Evolutionary conservation across 2,888 invertebrate genomes (phyloP), one percentile per base, ranked within the genome.

Genomic region (Reticulitermes lucifugus): DNA sequence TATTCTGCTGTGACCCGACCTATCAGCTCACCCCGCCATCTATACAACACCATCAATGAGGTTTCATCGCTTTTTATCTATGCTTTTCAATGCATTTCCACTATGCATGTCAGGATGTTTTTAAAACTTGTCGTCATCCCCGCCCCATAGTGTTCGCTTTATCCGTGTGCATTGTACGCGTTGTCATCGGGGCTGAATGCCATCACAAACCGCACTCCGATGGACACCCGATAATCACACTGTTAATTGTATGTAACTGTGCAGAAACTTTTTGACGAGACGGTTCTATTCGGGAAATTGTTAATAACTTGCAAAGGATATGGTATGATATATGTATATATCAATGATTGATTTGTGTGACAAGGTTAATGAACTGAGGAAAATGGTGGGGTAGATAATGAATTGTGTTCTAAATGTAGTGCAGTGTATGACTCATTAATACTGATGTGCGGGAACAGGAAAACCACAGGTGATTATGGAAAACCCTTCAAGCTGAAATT

Each of bases 81-180:
- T 46, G 70, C 70, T 70, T 81, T 81, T 81, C 43, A 81, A 81
- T 81, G 81, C 65, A 25, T 81, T 81, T 81, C 81, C 81, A 81
- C 81, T 81, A 70, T 65, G 43, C 81, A 77, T 77, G 77, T 77
- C 77, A 77, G 43, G 46, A n/a, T 77, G 43, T 77, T 77, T 77
- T 41, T 41, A 77, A 77, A 77, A 46, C 77, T 77, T 77, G 77
- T 77, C 43, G 73, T 14, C 71, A 29, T 14, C 73, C 73, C 41
- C 35, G 6, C n/a, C 70, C 25, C 12, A 10, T 6, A 25, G 41
- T 35, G 21, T 29, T 29, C 21, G 18, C 73, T 41, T 73, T 73
- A 41, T 46, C 46, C 14, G 46, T n/a, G 77, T 77, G 4, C 73
- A 73, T 73, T 73, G 73, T 46, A 77, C 14, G 46, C 51, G 77